Evolutionary conservation across 2,888 invertebrate species (phyloP).

Genomic region (Terebella lapidaria): DNA sequence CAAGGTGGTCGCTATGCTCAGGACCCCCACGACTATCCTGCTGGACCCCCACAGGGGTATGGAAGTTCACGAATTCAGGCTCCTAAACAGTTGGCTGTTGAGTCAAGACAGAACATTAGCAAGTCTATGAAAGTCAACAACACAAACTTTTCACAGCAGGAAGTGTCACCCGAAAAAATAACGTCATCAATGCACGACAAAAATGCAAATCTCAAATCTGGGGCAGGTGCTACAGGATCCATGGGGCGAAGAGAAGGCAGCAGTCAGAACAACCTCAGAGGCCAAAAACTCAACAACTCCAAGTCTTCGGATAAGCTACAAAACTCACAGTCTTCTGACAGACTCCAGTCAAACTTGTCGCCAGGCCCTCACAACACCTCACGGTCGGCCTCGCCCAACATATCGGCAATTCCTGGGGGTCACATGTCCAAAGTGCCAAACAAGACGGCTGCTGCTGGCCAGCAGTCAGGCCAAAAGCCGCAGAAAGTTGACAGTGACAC

Average conservation of each 20-base stretch:
- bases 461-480: background rate
- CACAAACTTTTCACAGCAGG: constrained; percentile 3
- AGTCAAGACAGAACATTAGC: background rate
- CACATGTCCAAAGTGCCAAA: background rate
- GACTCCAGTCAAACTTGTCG: background rate
- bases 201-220: background rate
- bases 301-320: background rate
- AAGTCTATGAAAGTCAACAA: constrained; percentile 7
- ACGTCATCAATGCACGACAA: constrained; percentile 2
- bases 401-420: background rate
- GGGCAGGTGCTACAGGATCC: background rate
- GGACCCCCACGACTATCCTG: too few species aligned
- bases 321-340: background rate
- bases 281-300: background rate
- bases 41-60: background rate
- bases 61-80: background rate
- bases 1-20: too few species aligned
- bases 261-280: background rate
- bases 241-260: background rate
- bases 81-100: background rate
- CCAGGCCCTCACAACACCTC: background rate
- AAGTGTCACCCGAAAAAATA: constrained; percentile 2
- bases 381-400: constrained; percentile 1
- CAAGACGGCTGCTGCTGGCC: constrained; percentile 7
- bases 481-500: constrained; percentile 26